Evolutionary conservation across 2,113 vertebrate species (phyloP).

Genomic region (Mola mola): DNA sequence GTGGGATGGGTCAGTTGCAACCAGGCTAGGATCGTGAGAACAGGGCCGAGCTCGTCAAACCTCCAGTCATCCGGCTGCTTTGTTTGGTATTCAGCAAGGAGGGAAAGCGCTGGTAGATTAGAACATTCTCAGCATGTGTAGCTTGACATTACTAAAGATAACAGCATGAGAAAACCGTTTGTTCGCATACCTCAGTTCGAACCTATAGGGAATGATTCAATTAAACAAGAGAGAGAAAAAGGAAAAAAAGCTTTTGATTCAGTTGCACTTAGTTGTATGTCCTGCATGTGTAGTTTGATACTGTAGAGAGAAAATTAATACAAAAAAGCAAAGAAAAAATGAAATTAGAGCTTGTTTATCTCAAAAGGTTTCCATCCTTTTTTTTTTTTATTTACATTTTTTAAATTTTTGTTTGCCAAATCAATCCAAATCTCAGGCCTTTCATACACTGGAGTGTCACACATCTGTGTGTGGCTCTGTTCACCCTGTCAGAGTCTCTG

Average conservation of each 20-base stretch:
- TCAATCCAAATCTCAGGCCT: conserved; percentile 95
- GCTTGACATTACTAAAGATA: conserved; percentile 96
- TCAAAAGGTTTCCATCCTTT: conserved; percentile 84
- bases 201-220: conserved; percentile 95
- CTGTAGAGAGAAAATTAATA: conserved; percentile 86
- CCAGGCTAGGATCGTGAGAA: conserved; percentile 85
- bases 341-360: conserved; percentile 87
- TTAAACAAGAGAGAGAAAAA: conserved; percentile 83
- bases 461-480: conserved; percentile 69
- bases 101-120: conserved; percentile 87
- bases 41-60: conserved; percentile 79
- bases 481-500: conserved; percentile 80
- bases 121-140: conserved; percentile 96
- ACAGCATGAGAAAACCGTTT: conserved; percentile 96
- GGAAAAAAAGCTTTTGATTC: conserved; percentile 91
- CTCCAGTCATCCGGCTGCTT: conserved; percentile 85
- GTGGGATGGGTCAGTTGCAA: conserved; percentile 84
- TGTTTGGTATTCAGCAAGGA: conserved; percentile 81
- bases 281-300: conserved; percentile 98
- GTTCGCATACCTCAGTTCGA: conserved; percentile 96
- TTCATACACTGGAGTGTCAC: conserved; percentile 84
- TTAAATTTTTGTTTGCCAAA: conserved; percentile 83
- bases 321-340: conserved; percentile 74
- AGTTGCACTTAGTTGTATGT: conserved; percentile 95
- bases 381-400: no score